Evolutionary conservation across 2,797 vertebrate genomes (phyloP).

Genomic region (Loriculus beryllinus): DNA sequence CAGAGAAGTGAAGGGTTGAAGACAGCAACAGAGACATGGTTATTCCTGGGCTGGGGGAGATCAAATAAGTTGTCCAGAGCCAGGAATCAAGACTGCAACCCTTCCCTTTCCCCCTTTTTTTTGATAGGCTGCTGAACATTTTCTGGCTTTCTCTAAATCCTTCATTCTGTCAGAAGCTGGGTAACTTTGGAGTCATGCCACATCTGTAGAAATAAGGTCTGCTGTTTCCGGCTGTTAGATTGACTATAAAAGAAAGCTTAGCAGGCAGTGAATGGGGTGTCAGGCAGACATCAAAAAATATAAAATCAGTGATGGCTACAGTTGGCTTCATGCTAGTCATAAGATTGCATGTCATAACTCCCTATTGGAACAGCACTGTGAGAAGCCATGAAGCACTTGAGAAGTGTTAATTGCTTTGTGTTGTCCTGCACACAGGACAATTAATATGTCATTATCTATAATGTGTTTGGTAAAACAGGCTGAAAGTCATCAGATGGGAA

Average conservation of each 20-base stretch:
- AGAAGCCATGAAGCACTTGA: background rate
- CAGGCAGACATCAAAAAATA: background rate
- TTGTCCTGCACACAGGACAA: background rate
- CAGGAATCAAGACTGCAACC: background rate
- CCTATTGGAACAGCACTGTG: slow-evolving; percentile 8
- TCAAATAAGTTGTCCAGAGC: background rate
- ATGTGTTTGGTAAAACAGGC: background rate
- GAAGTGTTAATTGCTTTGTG: slow-evolving; percentile 64
- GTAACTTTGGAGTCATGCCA: background rate
- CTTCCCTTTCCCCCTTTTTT: background rate
- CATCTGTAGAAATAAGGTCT: background rate
- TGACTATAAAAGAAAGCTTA: background rate
- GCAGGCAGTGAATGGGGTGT: background rate
- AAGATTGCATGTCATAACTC: slow-evolving; percentile 20
- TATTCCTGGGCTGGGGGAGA: background rate
- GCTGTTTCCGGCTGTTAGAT: background rate
- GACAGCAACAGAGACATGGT: background rate
- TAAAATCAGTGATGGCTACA: background rate
- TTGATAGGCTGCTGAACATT: background rate
- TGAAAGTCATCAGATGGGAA: background rate
- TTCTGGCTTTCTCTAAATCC: background rate
- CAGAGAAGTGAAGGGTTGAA: background rate
- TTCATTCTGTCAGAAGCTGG: background rate
- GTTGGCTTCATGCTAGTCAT: slow-evolving; percentile 29
- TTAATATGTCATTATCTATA: slow-evolving; percentile 11